These are phyloP conservation scores for Sycophaga agraensis DNA, from an alignment of 1,140 invertebrate species.

Conservation along the genomic window DNA sequence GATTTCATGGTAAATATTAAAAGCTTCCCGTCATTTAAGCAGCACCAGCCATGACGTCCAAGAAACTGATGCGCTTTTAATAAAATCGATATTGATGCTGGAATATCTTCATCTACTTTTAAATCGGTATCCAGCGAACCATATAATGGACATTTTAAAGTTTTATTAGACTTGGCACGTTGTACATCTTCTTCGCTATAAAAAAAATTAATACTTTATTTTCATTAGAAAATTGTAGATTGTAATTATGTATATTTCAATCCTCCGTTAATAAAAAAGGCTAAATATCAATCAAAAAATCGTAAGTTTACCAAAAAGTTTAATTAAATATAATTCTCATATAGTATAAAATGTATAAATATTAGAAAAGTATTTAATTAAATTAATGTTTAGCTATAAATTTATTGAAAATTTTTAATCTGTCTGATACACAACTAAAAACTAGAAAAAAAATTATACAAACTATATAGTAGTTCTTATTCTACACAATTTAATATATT, in stretches of 20 bases:
- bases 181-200: constrained; percentile 57
- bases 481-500: too few relatives aligned
- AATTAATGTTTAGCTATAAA: too few relatives aligned
- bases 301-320: background rate
- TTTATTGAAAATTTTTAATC: too few relatives aligned
- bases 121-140: constrained; percentile 42
- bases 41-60: constrained; percentile 76
- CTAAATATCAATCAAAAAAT: too few relatives aligned
- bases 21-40: constrained; percentile 72
- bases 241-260: too few relatives aligned
- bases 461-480: too few relatives aligned
- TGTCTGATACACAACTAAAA: too few relatives aligned
- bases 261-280: too few relatives aligned
- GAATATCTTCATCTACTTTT: constrained; percentile 64
- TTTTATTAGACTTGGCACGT: constrained; percentile 48
- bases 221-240: too few relatives aligned
- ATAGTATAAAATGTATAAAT: background rate
- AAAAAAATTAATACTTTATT: too few relatives aligned
- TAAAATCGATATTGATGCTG: constrained; percentile 75
- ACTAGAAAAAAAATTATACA: too few relatives aligned
- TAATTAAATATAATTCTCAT: background rate
- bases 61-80: constrained; percentile 85
- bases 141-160: background rate
- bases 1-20: constrained; percentile 76
- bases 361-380: too few relatives aligned